These are phyloP conservation scores for Punctoribates punctum DNA, from an alignment of 2,888 invertebrate species.

Conservation along the genomic window DNA sequence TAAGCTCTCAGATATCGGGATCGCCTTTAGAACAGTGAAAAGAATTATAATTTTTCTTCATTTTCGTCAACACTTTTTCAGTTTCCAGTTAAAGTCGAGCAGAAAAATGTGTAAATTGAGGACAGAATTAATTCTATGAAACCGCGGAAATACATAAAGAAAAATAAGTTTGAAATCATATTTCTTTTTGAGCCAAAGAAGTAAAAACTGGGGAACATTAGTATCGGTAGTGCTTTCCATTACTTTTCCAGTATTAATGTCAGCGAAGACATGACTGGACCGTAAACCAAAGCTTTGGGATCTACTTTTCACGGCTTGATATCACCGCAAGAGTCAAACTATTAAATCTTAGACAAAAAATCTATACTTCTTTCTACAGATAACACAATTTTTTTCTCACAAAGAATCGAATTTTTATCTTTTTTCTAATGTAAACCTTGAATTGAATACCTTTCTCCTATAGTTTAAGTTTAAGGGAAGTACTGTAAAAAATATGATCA, in stretches of 20 bases:
- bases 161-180: slow-evolving; percentile 13
- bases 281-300: background rate
- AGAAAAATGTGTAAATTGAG: background rate
- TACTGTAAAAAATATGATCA: background rate
- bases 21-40: background rate
- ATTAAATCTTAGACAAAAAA: slow-evolving; percentile 20
- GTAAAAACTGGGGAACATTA: background rate
- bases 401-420: slow-evolving; percentile 11
- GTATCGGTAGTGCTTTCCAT: background rate
- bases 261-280: slow-evolving; percentile 5
- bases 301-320: slow-evolving; percentile 15
- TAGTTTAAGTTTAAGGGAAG: background rate
- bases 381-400: background rate
- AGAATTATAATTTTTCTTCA: slow-evolving; percentile 21
- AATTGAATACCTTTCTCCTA: background rate
- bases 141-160: slow-evolving; percentile 9
- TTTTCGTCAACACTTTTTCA: background rate
- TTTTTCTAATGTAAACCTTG: background rate
- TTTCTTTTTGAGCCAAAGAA: background rate
- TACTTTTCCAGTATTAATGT: background rate
- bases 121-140: slow-evolving; percentile 2
- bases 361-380: background rate
- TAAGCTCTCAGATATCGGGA: slow-evolving; percentile 2
- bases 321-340: slow-evolving; percentile 30
- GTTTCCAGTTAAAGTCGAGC: background rate